Evolutionary conservation across 2,797 vertebrate species (phyloP).

Genomic region (Lateolabrax maculatus): DNA sequence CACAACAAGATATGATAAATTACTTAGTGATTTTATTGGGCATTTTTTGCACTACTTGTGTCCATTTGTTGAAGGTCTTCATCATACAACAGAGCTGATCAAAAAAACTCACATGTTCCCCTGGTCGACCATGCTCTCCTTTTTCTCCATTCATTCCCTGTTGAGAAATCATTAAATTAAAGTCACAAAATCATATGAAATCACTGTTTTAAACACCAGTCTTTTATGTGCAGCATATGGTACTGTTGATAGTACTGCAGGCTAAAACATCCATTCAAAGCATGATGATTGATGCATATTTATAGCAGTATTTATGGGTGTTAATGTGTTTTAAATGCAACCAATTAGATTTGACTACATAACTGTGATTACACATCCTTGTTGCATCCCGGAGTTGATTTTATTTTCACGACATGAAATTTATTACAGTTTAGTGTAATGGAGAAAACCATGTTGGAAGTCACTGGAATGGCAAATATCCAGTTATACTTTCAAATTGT

Average conservation of each 20-base stretch:
- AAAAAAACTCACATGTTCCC: constrained; percentile 85
- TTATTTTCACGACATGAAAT: constrained; percentile 35
- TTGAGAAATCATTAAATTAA: constrained; percentile 44
- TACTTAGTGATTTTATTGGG: background rate
- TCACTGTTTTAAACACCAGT: background rate
- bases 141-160: constrained; percentile 92
- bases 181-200: background rate
- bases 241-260: background rate
- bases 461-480: constrained; percentile 25
- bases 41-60: background rate
- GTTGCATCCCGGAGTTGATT: constrained; percentile 21
- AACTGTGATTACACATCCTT: background rate
- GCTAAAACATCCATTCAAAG: constrained; percentile 19
- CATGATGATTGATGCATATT: constrained; percentile 6
- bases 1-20: background rate
- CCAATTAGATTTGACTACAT: constrained; percentile 16
- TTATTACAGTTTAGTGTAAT: constrained; percentile 33
- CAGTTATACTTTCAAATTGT: constrained; percentile 40
- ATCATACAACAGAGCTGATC: constrained; percentile 16
- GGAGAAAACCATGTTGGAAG: constrained; percentile 40
- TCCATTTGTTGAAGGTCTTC: background rate
- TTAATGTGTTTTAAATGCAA: constrained; percentile 24
- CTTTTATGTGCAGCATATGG: background rate
- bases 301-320: background rate
- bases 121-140: constrained; percentile 89